Evolutionary conservation across 2,113 vertebrate genomes (phyloP), one percentile per base, ranked within the genome.

Genomic region (Macquaria australasica): DNA sequence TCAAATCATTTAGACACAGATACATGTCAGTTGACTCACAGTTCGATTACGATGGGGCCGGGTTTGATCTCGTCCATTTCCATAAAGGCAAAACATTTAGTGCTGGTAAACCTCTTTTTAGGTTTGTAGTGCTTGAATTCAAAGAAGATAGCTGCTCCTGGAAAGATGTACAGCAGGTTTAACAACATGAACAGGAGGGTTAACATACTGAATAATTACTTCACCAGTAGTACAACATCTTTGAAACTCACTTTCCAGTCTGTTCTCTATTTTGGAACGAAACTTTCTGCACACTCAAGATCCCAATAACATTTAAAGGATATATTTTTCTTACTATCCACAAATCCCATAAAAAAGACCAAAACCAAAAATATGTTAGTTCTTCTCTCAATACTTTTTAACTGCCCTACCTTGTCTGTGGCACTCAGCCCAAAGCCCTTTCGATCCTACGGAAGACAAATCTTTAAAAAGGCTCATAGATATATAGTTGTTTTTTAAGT

Each of bases 71-170:
- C 98, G 75, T 99, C 98, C 98, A 99, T 97, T 95, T 99, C 98
- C 97, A 99, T 98, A 93, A 99, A 99, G 75, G 97, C 98, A 91
- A 99, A 99, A 94, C 98, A 99, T 91, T 99, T 99, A 87, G 98
- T 99, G 95, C 98, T 99, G 93, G 98, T 99, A 89, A 99, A 99
- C 87, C 96, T 96, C 88, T 99, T 99, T 90, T 99, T 99, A 79
- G 98, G 98, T 94, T 99, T 99, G 97, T 99, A 99, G 97, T 99
- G 98, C 94, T 99, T 99, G 95, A 99, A 98, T 95, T 99, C 98
- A 96, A 99, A 99, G 97, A 99, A 99, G 94, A 99, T 98, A 91
- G 98, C 98, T 93, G 97, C 97, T 88, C 98, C 98, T 99, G 77
- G 8, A 89, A 77, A 25, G 39, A 73, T 2, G n/a, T 0, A 9